Evolutionary conservation across 2,113 vertebrate genomes (phyloP).

Genomic region (Malurus alboscapulatus): DNA sequence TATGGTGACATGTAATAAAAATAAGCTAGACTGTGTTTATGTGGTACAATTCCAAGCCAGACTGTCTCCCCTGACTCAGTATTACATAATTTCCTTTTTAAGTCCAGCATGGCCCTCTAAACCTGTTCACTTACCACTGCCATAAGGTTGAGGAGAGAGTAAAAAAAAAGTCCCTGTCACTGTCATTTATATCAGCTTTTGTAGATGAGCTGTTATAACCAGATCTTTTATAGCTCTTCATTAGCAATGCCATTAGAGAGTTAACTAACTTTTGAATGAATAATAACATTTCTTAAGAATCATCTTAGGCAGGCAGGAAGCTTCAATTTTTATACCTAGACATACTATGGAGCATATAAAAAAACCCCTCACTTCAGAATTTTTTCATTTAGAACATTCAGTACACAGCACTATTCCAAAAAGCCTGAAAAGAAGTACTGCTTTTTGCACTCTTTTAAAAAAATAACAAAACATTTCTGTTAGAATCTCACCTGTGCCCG

Average conservation of each 20-base stretch:
- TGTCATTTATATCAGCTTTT: background rate
- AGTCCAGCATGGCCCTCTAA: background rate
- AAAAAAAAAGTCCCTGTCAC: background rate
- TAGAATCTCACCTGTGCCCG: slow-evolving; percentile 72
- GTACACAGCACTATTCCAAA: background rate
- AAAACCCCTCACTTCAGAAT: background rate
- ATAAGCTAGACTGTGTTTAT: background rate
- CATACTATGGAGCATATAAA: background rate
- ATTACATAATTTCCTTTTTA: background rate
- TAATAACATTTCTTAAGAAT: background rate
- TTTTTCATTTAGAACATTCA: background rate
- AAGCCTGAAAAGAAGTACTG: background rate
- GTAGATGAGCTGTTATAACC: background rate
- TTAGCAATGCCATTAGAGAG: background rate
- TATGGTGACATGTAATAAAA: background rate
- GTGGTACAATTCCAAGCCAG: background rate
- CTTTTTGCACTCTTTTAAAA: background rate
- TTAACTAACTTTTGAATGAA: background rate
- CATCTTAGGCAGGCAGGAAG: background rate
- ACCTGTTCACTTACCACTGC: background rate
- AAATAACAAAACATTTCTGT: background rate
- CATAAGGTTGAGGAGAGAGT: background rate
- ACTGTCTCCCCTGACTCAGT: background rate
- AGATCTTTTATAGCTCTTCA: background rate
- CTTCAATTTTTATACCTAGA: background rate